phyloP scores from a whole-genome alignment of 2,113 vertebrate genomes.

The Variabilichromis moorii region DNA sequence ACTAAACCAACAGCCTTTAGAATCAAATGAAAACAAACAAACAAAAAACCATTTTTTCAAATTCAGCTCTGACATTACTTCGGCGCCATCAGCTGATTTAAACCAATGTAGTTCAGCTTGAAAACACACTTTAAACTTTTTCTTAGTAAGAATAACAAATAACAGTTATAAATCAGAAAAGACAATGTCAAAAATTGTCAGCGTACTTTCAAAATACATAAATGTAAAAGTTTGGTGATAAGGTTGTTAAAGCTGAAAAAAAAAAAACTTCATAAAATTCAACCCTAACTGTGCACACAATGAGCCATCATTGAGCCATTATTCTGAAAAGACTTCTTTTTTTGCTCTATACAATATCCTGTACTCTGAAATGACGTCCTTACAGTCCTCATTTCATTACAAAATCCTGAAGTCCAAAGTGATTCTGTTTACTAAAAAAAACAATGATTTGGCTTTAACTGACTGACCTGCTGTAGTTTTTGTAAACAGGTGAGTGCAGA shows the following conservation, averaged over 20 bases:
- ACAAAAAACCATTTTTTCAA: neutral
- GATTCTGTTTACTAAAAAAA: neutral
- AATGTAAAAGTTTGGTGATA: neutral
- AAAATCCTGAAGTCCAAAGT: neutral
- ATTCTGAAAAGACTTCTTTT: neutral
- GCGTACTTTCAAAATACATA: neutral
- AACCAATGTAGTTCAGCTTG: neutral
- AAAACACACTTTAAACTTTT: neutral
- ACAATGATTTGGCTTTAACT: neutral
- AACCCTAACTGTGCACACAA: neutral
- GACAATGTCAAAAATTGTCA: neutral
- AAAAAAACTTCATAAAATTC: neutral
- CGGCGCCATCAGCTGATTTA: neutral
- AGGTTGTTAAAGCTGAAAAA: neutral
- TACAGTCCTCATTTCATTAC: neutral
- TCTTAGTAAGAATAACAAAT: neutral
- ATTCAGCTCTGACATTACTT: neutral
- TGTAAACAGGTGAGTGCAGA: neutral
- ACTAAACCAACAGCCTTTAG: neutral
- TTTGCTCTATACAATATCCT: neutral
- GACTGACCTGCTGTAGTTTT: neutral
- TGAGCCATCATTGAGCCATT: neutral
- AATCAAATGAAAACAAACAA: neutral
- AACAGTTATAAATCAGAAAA: neutral
- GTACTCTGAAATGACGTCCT: neutral